These are phyloP conservation scores for Dioctria rufipes DNA, from an alignment of 2,888 invertebrate species.

Conservation along the genomic window DNA sequence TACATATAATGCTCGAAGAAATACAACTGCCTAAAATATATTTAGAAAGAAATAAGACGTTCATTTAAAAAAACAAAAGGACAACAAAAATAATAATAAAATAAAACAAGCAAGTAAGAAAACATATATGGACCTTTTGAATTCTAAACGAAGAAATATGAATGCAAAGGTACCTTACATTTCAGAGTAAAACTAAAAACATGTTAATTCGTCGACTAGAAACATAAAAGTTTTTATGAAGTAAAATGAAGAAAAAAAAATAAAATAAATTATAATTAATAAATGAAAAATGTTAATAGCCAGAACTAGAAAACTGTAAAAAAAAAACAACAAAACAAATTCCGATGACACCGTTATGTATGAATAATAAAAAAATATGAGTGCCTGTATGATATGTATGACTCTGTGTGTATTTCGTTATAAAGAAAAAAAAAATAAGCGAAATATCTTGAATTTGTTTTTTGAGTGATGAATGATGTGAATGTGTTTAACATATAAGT, in stretches of 20 bases:
- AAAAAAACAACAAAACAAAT: slow-evolving; percentile 48
- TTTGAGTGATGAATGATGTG: slow-evolving; percentile 37
- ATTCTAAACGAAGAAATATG: background rate
- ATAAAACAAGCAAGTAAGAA: slow-evolving; percentile 52
- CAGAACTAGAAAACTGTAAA: slow-evolving; percentile 47
- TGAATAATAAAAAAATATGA: slow-evolving; percentile 54
- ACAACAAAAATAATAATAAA: slow-evolving; percentile 43
- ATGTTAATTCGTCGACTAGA: slow-evolving; percentile 26
- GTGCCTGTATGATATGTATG: slow-evolving; percentile 58
- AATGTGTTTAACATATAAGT: slow-evolving; percentile 35
- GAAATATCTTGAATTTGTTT: slow-evolving; percentile 55
- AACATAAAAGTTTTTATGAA: slow-evolving; percentile 29
- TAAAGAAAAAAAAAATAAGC: slow-evolving; percentile 53
- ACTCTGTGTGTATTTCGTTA: slow-evolving; percentile 35
- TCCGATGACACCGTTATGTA: slow-evolving; percentile 16
- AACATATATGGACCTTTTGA: slow-evolving; percentile 47
- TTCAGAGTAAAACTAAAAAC: slow-evolving; percentile 29
- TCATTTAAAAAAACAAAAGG: background rate
- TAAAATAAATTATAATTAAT: background rate
- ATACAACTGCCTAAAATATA: background rate
- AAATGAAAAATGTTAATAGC: slow-evolving; percentile 42
- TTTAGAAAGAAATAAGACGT: background rate
- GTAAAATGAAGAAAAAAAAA: slow-evolving; percentile 10
- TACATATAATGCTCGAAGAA: background rate
- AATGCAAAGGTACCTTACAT: slow-evolving; percentile 21